Conservation (phyloP, 2,888 invertebrate genomes). For the Aporophyla lueneburgensis region DNA sequence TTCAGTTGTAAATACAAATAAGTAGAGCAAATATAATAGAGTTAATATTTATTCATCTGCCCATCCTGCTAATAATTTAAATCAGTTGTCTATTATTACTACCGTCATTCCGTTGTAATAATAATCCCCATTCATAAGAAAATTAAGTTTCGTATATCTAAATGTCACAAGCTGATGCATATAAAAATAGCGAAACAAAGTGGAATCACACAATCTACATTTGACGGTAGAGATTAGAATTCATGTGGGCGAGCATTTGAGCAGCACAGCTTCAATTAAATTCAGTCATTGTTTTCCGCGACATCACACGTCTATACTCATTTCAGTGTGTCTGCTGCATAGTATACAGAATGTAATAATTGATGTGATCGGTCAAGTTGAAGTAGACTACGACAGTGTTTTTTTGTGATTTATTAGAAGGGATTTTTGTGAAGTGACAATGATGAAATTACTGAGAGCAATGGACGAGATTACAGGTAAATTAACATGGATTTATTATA, state of each 20-base stretch:
- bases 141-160: neutral
- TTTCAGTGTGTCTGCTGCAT: neutral
- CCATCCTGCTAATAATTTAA: too few species aligned
- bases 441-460: slow-evolving; percentile 44
- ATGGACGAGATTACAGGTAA: slow-evolving; percentile 49
- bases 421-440: slow-evolving; percentile 5
- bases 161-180: neutral
- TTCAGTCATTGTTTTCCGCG: slow-evolving; percentile 19
- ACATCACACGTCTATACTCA: slow-evolving; percentile 40
- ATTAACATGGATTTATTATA: neutral
- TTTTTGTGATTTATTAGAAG: neutral
- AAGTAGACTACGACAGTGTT: neutral
- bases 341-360: neutral
- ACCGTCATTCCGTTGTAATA: neutral
- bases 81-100: neutral
- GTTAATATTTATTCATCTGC: neutral
- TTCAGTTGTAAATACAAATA: neutral
- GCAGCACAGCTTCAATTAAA: slow-evolving; percentile 49
- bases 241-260: slow-evolving; percentile 39
- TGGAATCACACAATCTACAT: slow-evolving; percentile 18
- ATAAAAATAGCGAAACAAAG: slow-evolving; percentile 14
- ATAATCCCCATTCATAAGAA: neutral
- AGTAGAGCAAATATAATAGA: neutral
- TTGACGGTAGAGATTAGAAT: slow-evolving; percentile 47
- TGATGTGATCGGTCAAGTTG: slow-evolving; percentile 28